These are phyloP conservation scores for Acanthosepion lycidas DNA, from an alignment of 2,888 invertebrate genomes.

Conservation along the genomic window DNA sequence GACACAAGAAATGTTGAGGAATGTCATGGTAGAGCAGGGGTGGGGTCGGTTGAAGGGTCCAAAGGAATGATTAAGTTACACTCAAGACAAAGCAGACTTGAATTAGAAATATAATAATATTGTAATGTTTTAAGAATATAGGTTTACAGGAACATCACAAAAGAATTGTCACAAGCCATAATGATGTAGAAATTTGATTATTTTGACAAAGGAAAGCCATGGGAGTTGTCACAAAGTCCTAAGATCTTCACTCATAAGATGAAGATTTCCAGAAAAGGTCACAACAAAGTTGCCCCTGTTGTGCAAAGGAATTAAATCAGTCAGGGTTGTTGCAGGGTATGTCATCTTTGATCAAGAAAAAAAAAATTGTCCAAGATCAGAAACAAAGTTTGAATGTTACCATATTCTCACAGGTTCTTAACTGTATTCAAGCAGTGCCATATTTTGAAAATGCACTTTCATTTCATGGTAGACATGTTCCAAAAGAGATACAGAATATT, in stretches of 20 bases:
- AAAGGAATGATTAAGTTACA: not conserved
- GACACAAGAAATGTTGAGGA: not conserved
- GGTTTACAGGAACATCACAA: not conserved
- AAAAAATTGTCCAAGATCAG: no score
- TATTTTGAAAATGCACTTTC: not conserved
- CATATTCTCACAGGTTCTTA: not conserved
- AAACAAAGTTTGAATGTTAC: no score
- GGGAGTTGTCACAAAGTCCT: not conserved
- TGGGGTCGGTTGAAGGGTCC: not conserved
- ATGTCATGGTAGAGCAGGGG: not conserved
- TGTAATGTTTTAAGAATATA: not conserved
- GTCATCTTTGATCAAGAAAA: no score
- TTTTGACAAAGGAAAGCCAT: not conserved
- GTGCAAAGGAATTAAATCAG: not conserved
- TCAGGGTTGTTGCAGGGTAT: not conserved
- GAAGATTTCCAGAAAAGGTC: not conserved
- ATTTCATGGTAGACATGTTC: not conserved
- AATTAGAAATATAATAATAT: not conserved
- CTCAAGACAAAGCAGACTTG: not conserved
- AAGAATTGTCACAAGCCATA: not conserved
- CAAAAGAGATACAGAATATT: not conserved
- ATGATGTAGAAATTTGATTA: not conserved
- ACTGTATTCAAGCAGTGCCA: not conserved
- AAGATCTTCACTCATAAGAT: not conserved
- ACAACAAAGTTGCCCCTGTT: not conserved